Percentiles rank a stretch among this genome's conserved stretches.
phyloP scores from a whole-genome alignment of 2,797 vertebrate genomes.

The Florisuga fusca region DNA sequence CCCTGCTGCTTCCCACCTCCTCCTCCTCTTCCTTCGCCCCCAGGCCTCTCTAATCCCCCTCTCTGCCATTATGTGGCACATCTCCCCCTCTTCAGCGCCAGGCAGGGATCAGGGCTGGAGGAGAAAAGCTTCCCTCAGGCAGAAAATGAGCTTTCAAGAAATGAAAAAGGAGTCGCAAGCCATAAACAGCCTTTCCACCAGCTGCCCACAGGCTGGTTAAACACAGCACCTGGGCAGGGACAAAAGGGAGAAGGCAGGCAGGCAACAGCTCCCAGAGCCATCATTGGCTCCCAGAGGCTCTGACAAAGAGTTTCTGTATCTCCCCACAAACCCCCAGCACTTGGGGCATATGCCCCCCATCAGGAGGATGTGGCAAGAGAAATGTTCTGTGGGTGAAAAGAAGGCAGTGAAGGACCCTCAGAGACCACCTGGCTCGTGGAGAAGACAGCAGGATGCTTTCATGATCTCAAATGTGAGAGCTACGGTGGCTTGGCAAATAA shows the following conservation, averaged over 20 bases:
- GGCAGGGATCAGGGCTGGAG: not conserved
- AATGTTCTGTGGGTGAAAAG: not conserved
- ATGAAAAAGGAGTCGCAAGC: slow-evolving; percentile 42
- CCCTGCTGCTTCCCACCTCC: not conserved
- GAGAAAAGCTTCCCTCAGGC: slow-evolving; percentile 69
- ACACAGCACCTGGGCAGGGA: slow-evolving; percentile 24
- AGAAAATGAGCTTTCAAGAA: slow-evolving; percentile 72
- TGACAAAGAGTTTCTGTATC: not conserved
- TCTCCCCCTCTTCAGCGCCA: slow-evolving; percentile 15
- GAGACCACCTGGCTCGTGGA: not conserved
- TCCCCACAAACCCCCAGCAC: not conserved
- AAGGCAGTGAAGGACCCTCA: not conserved
- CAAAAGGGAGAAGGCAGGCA: not conserved
- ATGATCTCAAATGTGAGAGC: not conserved
- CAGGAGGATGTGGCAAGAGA: not conserved
- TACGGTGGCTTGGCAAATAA: not conserved
- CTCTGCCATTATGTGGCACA: slow-evolving; percentile 35
- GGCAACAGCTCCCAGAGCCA: not conserved
- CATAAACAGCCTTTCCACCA: slow-evolving; percentile 71
- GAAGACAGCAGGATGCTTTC: not conserved
- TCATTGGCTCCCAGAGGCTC: not conserved
- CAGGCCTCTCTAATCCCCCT: slow-evolving; percentile 35
- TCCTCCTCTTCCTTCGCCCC: not conserved
- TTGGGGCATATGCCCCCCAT: not conserved
- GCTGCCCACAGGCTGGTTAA: slow-evolving; percentile 74